Conservation (phyloP, 2,888 invertebrate genomes). For the Plutella xylostella region DNA sequence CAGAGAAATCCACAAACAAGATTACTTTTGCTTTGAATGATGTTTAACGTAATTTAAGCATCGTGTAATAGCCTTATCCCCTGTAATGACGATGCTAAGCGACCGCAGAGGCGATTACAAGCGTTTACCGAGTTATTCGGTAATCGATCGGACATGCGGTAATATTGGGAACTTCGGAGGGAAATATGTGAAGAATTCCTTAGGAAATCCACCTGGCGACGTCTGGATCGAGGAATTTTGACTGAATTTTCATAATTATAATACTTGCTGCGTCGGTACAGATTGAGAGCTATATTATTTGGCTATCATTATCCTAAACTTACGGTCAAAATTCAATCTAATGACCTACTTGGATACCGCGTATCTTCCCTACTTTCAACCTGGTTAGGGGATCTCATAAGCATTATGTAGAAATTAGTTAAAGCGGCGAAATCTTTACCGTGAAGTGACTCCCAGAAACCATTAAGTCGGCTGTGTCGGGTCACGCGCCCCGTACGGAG, state of each 20-base stretch:
- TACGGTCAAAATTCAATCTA: too few species aligned
- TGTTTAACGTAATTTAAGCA: constrained; percentile 24
- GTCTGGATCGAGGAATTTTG: constrained; percentile 12
- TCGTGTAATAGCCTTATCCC: constrained; percentile 42
- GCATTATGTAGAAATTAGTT: too few species aligned
- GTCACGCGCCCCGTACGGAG: constrained; percentile 6
- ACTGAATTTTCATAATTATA: constrained; percentile 3
- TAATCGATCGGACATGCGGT: constrained; percentile 41
- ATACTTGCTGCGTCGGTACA: not conserved
- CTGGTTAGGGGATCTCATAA: too few species aligned
- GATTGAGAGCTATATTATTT: not conserved
- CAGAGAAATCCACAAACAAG: constrained; percentile 5
- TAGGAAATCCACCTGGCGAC: constrained; percentile 25
- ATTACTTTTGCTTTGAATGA: constrained; percentile 5
- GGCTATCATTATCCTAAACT: not conserved
- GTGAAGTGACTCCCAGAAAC: not conserved
- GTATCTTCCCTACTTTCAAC: too few species aligned
- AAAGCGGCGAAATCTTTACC: not conserved
- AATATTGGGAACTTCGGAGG: constrained; percentile 37
- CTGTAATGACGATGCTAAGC: constrained; percentile 51
- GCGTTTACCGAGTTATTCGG: constrained; percentile 60
- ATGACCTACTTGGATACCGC: too few species aligned
- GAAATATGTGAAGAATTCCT: constrained; percentile 35
- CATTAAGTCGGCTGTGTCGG: constrained; percentile 4
- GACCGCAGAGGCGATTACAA: constrained; percentile 53